Evolutionary conservation across 53 echinoderm and acorn worm genomes (phyloP), one percentile per base, ranked within the genome.

Genomic region (Apostichopus leukothele): DNA sequence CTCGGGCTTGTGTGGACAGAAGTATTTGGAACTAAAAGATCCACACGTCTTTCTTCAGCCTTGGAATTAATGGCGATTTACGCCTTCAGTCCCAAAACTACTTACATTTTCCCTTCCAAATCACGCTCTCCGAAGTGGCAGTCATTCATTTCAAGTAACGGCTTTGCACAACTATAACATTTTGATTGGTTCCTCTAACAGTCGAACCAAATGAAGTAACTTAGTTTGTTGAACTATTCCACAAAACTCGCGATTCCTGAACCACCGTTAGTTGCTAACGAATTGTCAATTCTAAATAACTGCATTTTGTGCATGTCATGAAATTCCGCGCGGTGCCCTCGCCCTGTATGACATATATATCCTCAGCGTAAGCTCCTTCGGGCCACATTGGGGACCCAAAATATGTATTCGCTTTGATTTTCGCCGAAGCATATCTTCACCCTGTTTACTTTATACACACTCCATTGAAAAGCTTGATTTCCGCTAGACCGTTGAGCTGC

Each of bases 351-450:
- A 25, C 63, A 67, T 66, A 66, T 60, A 60, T 85, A 85, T 85
- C 85, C 85, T 85, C 50, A 5, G 81, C 10, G 68, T 66, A 85
- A 85, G 85, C 71, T 60, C 85, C 85, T 85, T 85, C 85, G 68
- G 85, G 85, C 85, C 85, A 85, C 85, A 85, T 59, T 50, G 85
- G 85, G 84, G 67, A 85, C 85, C 85, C 66, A 50, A 85, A 85
- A 66, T 85, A 85, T 66, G 85, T 85, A 85, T 50, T 63, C 10
- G 85, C 85, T 85, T 85, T 85, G 85, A 85, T 85, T 85, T 85
- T 67, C 85, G 85, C 85, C 85, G 85, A 85, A 85, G 85, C 85
- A 85, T 85, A 85, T 85, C 85, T 85, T 50, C 66, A 20, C 67
- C 8, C 18, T 85, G 85, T 85, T 85, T 85, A 85, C 85, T 85